Evolutionary conservation across 2,797 vertebrate genomes (phyloP).

Genomic region (Alauda arvensis): DNA sequence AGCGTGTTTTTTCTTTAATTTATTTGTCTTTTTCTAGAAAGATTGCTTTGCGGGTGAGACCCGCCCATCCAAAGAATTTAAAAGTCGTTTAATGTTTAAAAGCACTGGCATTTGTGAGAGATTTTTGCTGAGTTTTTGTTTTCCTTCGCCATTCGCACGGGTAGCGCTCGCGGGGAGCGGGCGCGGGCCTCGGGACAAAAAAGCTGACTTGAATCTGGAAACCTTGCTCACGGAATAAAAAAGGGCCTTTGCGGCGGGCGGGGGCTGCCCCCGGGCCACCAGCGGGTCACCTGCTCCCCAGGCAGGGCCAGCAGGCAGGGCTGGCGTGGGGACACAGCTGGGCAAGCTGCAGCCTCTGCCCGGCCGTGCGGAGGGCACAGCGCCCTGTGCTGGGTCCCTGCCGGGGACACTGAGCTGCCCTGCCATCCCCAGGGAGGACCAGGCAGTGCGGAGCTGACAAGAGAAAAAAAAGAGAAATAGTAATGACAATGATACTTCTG

Average conservation of each 20-base stretch:
- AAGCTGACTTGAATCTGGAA: slow-evolving; percentile 80
- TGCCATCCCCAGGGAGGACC: background rate
- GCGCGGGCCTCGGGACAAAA: slow-evolving; percentile 75
- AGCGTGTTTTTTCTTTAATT: slow-evolving; percentile 74
- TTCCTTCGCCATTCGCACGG: slow-evolving; percentile 82
- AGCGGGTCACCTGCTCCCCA: rapidly evolving
- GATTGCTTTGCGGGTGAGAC: slow-evolving; percentile 85
- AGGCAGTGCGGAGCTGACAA: background rate
- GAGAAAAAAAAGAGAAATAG: background rate
- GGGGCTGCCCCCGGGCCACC: background rate
- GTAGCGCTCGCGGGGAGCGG: slow-evolving; percentile 80
- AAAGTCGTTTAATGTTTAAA: slow-evolving; percentile 80
- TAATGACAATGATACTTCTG: slow-evolving; percentile 31
- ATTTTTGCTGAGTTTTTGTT: slow-evolving; percentile 53
- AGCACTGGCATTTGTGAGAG: slow-evolving; percentile 89
- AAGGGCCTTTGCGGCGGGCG: background rate
- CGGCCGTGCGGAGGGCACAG: rapidly evolving
- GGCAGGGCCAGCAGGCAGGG: background rate
- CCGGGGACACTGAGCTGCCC: background rate
- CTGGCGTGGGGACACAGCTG: rapidly evolving
- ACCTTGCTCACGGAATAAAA: slow-evolving; percentile 69
- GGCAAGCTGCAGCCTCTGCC: rapidly evolving
- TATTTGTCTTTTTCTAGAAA: slow-evolving; percentile 81
- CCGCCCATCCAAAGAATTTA: slow-evolving; percentile 88
- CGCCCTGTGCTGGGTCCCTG: background rate